A percentile compares a stretch with the other conserved stretches of the same genome.
Evolutionary conservation across 1,140 invertebrate genomes (phyloP).

Genomic region (Gonatopus flavifemur): DNA sequence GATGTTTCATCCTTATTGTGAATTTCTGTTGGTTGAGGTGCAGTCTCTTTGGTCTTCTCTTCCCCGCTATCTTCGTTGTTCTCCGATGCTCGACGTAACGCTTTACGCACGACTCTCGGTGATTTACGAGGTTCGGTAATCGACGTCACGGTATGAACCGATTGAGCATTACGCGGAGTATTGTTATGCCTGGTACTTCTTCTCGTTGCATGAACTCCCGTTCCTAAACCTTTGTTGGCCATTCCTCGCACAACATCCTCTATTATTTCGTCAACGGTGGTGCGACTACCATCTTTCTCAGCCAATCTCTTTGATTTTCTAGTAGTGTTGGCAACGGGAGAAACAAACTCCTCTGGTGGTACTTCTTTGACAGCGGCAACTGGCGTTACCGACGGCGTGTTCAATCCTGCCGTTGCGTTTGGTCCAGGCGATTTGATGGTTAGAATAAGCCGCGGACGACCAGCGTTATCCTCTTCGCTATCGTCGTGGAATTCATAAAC

Average conservation of each 20-base stretch:
- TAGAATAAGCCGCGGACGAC: constrained; percentile 72
- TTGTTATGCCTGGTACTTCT: constrained; percentile 50
- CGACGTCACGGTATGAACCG: constrained; percentile 14
- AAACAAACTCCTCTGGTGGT: constrained; percentile 66
- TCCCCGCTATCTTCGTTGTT: constrained; percentile 64
- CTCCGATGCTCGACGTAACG: constrained; percentile 64
- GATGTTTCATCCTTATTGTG: constrained; percentile 26
- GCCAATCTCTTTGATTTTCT: constrained; percentile 78
- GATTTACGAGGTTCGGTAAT: constrained; percentile 64
- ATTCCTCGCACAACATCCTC: constrained; percentile 79
- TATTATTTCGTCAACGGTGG: constrained; percentile 80
- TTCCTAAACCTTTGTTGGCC: constrained; percentile 36
- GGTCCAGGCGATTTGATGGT: constrained; percentile 75
- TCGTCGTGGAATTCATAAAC: constrained; percentile 85
- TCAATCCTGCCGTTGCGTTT: constrained; percentile 39
- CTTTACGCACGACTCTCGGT: constrained; percentile 62
- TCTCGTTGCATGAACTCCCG: constrained; percentile 38
- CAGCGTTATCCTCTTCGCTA: constrained; percentile 70
- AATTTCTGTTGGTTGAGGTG: constrained; percentile 20
- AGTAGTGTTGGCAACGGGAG: constrained; percentile 61
- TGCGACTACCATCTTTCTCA: constrained; percentile 74
- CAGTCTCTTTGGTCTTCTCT: constrained; percentile 57
- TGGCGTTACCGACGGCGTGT: constrained; percentile 44
- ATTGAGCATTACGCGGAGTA: constrained; percentile 34
- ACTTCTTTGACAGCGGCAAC: constrained; percentile 62